Base-by-base conservation (phyloP, 1,140 invertebrate species). In the Apis mellifera region DNA sequence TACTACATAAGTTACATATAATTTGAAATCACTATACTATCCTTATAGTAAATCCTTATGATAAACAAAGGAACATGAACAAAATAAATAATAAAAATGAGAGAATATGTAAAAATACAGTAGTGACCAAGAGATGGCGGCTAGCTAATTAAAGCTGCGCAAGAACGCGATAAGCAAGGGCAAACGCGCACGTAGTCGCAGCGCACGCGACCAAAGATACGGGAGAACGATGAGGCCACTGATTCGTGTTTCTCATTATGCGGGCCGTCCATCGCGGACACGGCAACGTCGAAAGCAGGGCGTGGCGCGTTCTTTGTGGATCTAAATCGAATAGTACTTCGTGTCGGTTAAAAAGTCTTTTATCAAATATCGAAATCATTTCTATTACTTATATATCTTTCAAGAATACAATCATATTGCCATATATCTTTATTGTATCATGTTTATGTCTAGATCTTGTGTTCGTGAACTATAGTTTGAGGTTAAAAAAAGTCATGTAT, bases 221-320 rank as follows among this genome's bases (percentile, higher is more conserved):
- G 64, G 72, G 64, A 60, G 64, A 52, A 82, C 79, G 81, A 83
- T 78, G 66, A 78, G 74, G 81, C 79, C 81, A 83, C 59, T 83
- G 81, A 83, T 83, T 83, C 75, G 83, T 54, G 78, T 81, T 75
- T 81, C 78, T 84, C 64, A 75, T 81, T 81, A 81, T 84, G 57
- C 81, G 84, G 86, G 89, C 87, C 88, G 90, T 92, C 91, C 86
- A 90, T 92, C 88, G 90, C 84, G 90, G 86, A 90, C 86, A 91
- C 89, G 90, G 91, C 89, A 89, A 90, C 89, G 84, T 91, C 86
- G 90, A 89, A 84, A 90, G 84, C 89, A 92, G 91, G 91, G 91
- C 90, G 91, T 92, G 91, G 90, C 91, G 90, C 90, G 88, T 66
- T 72, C 79, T 26, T 76, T 59, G 23, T 76, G 57, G 68, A 82